These are phyloP conservation scores for Drosophila yooni DNA, from an alignment of 2,888 invertebrate genomes.

Conservation along the genomic window DNA sequence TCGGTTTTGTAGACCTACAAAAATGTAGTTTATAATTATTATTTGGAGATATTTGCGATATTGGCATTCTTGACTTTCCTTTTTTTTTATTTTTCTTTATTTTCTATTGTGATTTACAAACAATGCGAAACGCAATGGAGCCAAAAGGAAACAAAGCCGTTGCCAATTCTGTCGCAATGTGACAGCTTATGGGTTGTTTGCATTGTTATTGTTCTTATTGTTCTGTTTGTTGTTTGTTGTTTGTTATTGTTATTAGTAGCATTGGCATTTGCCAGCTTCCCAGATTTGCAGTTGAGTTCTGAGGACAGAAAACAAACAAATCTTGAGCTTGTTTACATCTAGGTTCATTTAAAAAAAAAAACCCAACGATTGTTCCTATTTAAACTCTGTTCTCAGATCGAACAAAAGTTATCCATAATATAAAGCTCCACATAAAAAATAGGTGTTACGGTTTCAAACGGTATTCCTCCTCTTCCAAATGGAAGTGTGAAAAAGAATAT, in stretches of 20 bases:
- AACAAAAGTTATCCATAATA: neutral
- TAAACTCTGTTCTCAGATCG: neutral
- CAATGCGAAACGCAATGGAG: neutral
- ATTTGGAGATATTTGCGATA: neutral
- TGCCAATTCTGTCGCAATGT: conserved; percentile 50
- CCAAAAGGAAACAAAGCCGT: conserved; percentile 28
- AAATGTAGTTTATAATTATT: neutral
- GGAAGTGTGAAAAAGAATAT: neutral
- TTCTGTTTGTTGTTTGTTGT: conserved; percentile 10
- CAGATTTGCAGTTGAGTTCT: conserved; percentile 44
- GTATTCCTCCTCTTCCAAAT: neutral
- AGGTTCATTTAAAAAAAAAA: neutral
- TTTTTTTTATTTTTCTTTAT: neutral
- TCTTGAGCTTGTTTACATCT: neutral
- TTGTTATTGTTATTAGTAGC: conserved; percentile 31
- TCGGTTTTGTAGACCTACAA: neutral
- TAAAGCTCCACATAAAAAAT: neutral
- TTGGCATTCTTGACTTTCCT: neutral
- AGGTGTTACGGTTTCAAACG: neutral
- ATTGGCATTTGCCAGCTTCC: conserved; percentile 60
- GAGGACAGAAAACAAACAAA: neutral
- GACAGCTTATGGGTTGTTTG: conserved; percentile 40
- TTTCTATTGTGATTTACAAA: conserved; percentile 3
- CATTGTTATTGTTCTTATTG: conserved; percentile 12
- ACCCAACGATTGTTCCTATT: neutral